phyloP scores from a whole-genome alignment of 1,140 invertebrate species.

The Heliconius melpomene region DNA sequence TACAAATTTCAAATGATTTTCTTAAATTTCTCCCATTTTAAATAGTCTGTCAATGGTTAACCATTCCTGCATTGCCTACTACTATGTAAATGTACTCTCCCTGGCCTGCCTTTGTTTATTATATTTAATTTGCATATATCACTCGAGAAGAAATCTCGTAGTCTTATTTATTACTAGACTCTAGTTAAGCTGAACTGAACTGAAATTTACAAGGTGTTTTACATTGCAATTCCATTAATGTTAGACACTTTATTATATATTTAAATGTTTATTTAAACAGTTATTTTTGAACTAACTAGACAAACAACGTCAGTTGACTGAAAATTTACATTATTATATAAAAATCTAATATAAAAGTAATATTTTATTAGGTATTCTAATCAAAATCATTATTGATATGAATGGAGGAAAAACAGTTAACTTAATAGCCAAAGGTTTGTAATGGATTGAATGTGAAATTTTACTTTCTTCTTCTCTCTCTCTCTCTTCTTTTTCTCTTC shows the following conservation, averaged over 20 bases:
- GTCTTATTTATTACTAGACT: constrained; percentile 41
- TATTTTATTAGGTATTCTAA: background rate
- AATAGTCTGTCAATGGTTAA: background rate
- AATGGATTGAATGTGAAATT: background rate
- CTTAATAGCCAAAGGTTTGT: background rate
- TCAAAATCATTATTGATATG: background rate
- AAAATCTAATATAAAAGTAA: background rate
- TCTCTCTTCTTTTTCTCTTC: too few species aligned
- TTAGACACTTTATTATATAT: constrained; percentile 43
- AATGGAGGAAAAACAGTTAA: background rate
- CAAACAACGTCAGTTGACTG: too few species aligned
- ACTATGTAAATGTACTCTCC: constrained; percentile 43
- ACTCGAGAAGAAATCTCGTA: constrained; percentile 40
- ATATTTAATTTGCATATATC: constrained; percentile 48
- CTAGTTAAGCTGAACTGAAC: constrained; percentile 41
- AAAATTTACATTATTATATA: too few species aligned
- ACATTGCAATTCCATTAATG: constrained; percentile 51
- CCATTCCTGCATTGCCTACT: constrained; percentile 25
- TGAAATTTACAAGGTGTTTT: constrained; percentile 48
- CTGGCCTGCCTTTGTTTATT: constrained; percentile 39
- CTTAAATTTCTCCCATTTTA: background rate
- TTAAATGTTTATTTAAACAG: constrained; percentile 34
- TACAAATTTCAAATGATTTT: background rate
- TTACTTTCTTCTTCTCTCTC: background rate
- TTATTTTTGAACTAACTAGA: constrained; percentile 10